A percentile compares a stretch with the other conserved stretches of the same genome.
phyloP scores from a whole-genome alignment of 30 jellyfish, hydroid and myxozoan genomes.

The Nemopilema nomurai region DNA sequence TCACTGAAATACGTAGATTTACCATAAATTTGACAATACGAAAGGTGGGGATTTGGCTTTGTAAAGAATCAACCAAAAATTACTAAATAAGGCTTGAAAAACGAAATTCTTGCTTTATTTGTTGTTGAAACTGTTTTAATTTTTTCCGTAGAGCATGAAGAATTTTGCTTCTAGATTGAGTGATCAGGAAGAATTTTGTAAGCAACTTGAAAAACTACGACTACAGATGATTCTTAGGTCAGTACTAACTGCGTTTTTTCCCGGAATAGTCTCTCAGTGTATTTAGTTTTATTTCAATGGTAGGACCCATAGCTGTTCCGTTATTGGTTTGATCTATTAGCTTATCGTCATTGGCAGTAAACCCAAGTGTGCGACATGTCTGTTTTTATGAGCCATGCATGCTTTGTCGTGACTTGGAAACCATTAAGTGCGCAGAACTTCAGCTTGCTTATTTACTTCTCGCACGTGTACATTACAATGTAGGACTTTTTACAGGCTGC shows the following conservation, averaged over 20 bases:
- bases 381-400: too few relatives aligned
- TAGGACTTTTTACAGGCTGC: conserved; percentile 59
- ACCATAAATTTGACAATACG: neutral
- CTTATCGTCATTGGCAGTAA: too few relatives aligned
- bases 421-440: too few relatives aligned
- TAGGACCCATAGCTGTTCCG: too few relatives aligned
- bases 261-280: too few relatives aligned
- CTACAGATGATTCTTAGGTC: conserved; percentile 91
- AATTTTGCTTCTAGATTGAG: conserved; percentile 68
- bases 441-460: too few relatives aligned
- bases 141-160: conserved; percentile 85
- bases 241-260: neutral
- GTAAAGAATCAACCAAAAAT: too few relatives aligned
- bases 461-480: neutral
- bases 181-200: conserved; percentile 95
- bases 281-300: too few relatives aligned
- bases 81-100: too few relatives aligned
- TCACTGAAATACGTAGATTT: neutral
- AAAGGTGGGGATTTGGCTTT: neutral
- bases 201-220: conserved; percentile 85
- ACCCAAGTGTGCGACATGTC: too few relatives aligned
- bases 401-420: too few relatives aligned
- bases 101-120: neutral
- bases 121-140: neutral
- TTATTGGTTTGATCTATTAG: too few relatives aligned